Base-by-base conservation (phyloP, 2,113 vertebrate genomes). In the Solenodon paradoxus region DNA sequence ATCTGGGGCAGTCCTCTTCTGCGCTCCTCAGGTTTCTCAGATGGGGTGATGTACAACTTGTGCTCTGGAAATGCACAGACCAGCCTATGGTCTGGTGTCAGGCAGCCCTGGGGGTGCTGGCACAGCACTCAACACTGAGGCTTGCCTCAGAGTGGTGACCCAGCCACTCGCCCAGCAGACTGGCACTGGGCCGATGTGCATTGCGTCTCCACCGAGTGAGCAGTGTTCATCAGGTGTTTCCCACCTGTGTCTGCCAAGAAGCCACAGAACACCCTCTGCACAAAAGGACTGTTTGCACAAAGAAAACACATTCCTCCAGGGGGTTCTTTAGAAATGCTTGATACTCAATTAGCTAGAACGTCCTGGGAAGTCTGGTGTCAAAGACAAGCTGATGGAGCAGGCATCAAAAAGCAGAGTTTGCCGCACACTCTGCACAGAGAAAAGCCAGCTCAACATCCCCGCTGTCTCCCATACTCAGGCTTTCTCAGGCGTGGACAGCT, bases 241-340 rank as follows among this genome's bases (percentile, higher is more conserved):
- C 86, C 92, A 93, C 92, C 89, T 89, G 86, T 22, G 69, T 69
- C 82, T 95, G 97, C 97, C 97, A 97, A 94, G 94, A 96, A 83
- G 87, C 90, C 71, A 40, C 92, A 84, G 74, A 88, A 61, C 84
- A 94, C 90, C 94, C 84, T 95, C 79, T 55, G 59, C 92, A 97
- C 94, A 97, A 96, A 96, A 93, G 94, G n/a, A 59, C 90, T 97
- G 95, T 97, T 97, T 97, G 96, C 94, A 95, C 94, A 96, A 53
- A 94, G 91, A 2, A 30, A 93, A 96, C 96, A 92, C 63, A 92
- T 84, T 90, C 95, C 96, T 97, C 55, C 75, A 64, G 63, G 97
- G 97, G 95, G 87, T 96, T 96, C 94, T 96, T 96, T 53, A 96
- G 90, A 95, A 96, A 95, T 0, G 90, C 96, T 97, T 97, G 89